Conservation (phyloP, 2,113 vertebrate genomes). For the Cinclus mexicanus region DNA sequence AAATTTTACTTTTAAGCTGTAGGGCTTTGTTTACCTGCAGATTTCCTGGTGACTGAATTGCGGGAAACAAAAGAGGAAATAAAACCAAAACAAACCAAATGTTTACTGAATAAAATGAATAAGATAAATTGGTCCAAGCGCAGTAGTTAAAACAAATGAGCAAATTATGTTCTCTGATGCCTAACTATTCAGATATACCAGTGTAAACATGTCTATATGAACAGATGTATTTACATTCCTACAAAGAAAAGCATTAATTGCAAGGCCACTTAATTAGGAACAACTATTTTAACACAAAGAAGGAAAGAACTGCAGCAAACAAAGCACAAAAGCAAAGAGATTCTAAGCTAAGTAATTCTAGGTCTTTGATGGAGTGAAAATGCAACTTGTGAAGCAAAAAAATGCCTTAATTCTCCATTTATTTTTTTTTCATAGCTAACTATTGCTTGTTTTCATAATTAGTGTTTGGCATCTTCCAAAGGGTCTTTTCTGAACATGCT, state of each 20-base stretch:
- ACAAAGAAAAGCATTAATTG: neutral
- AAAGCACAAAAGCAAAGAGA: neutral
- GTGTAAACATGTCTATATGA: neutral
- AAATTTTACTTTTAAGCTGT: neutral
- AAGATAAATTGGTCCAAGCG: neutral
- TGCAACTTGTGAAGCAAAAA: neutral
- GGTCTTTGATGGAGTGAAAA: neutral
- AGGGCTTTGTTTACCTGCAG: neutral
- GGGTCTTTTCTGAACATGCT: neutral
- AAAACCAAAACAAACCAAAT: neutral
- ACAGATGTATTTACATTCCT: neutral
- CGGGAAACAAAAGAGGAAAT: neutral
- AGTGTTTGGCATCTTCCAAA: neutral
- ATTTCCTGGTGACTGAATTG: neutral
- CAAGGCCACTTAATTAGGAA: neutral
- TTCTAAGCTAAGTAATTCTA: neutral
- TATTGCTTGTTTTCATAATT: neutral
- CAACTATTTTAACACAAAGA: neutral
- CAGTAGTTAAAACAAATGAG: neutral
- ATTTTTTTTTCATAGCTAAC: neutral
- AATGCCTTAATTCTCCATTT: neutral
- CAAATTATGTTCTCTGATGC: neutral
- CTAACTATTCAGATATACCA: neutral
- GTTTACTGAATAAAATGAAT: neutral
- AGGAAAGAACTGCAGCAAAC: neutral